A percentile compares a stretch with the other conserved stretches of the same genome.
Evolutionary conservation across 2,888 invertebrate species (phyloP).

Genomic region (Leptothorax acervorum): DNA sequence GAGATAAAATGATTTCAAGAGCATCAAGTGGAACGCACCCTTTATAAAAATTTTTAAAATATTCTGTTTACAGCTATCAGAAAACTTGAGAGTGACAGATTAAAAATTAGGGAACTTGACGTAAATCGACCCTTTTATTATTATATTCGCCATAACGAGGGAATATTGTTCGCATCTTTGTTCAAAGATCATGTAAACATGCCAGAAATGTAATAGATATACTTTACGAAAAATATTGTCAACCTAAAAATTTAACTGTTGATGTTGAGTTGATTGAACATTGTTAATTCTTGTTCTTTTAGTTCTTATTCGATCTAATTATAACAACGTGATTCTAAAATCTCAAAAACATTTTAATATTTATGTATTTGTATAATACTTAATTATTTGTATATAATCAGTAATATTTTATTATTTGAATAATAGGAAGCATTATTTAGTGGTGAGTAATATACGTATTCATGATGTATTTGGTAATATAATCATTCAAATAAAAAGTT

Average conservation of each 20-base stretch:
- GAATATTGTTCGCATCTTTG: background rate
- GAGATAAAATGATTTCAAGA: too few relatives aligned
- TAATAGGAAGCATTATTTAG: background rate
- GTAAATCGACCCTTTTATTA: conserved; percentile 14
- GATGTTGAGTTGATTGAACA: background rate
- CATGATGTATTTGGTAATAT: too few relatives aligned
- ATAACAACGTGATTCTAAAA: background rate
- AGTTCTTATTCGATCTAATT: background rate
- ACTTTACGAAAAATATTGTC: background rate
- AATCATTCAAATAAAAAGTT: too few relatives aligned
- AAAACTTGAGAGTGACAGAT: background rate
- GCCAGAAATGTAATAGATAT: background rate
- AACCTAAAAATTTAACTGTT: background rate
- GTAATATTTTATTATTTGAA: background rate
- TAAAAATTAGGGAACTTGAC: background rate
- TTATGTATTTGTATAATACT: too few relatives aligned
- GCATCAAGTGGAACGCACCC: too few relatives aligned
- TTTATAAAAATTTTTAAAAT: background rate
- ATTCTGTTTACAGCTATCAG: background rate
- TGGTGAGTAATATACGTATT: background rate
- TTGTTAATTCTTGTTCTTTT: background rate
- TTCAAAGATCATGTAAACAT: background rate
- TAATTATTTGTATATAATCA: background rate
- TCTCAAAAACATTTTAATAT: background rate
- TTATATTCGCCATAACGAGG: background rate